Percentiles rank a stretch among this genome's conserved stretches.
phyloP scores from a whole-genome alignment of 2,888 invertebrate genomes.

The Nomada lathburiana region DNA sequence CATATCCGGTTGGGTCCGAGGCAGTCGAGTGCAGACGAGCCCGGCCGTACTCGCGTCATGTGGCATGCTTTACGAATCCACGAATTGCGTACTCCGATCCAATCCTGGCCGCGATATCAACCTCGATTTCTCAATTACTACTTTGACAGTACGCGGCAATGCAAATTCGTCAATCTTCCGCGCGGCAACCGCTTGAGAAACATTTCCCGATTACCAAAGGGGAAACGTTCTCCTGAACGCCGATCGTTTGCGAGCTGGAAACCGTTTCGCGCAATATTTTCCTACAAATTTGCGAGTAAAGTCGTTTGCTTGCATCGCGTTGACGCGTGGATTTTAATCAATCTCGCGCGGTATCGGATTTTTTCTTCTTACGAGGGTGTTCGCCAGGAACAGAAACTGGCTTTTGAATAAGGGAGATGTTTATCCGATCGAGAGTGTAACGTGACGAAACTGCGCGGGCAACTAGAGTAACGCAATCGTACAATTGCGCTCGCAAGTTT shows the following conservation, averaged over 20 bases:
- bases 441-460: constrained; percentile 20
- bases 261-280: no score
- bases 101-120: no score
- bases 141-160: no score
- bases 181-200: no score
- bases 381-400: not conserved
- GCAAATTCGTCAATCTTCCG: no score
- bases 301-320: not conserved
- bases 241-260: no score
- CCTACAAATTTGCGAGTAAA: no score
- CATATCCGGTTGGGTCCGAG: constrained; percentile 75
- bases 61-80: not conserved
- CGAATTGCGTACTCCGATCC: no score
- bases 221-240: no score
- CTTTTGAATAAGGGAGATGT: not conserved
- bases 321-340: not conserved
- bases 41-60: constrained; percentile 60
- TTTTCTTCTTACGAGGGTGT: not conserved
- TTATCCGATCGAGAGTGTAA: constrained; percentile 12
- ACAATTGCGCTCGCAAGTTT: no score
- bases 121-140: no score
- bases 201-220: no score
- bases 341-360: not conserved
- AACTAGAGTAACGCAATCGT: constrained; percentile 3
- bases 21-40: constrained; percentile 31